A percentile compares a stretch with the other conserved stretches of the same genome.
phyloP scores from a whole-genome alignment of 2,797 vertebrate species.

The Heterohyrax brucei region DNA sequence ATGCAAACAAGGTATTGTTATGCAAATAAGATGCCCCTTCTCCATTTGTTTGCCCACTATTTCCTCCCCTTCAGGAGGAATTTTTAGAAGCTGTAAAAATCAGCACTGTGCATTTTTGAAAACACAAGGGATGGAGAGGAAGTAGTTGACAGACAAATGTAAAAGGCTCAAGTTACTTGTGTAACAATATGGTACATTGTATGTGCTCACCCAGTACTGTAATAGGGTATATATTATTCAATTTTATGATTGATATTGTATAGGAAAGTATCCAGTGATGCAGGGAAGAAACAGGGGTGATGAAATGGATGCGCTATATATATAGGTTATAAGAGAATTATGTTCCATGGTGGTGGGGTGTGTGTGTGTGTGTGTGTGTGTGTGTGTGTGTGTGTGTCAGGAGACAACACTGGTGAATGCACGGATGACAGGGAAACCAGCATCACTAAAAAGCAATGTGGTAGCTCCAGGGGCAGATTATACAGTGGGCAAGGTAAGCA shows the following conservation, averaged over 20 bases:
- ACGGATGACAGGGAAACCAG: not conserved
- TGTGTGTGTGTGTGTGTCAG: not conserved
- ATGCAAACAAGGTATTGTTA: not conserved
- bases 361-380: too few relatives aligned
- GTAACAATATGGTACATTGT: too few relatives aligned
- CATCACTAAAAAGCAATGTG: not conserved
- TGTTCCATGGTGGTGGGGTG: not conserved
- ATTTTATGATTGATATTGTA: not conserved
- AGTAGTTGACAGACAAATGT: too few relatives aligned
- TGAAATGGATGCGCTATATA: not conserved
- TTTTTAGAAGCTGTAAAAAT: too few relatives aligned
- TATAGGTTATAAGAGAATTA: not conserved
- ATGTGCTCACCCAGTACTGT: not conserved
- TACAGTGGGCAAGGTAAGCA: not conserved
- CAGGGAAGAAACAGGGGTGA: not conserved
- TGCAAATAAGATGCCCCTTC: too few relatives aligned
- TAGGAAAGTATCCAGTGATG: not conserved
- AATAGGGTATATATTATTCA: not conserved
- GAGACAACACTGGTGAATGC: not conserved
- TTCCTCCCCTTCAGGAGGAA: too few relatives aligned
- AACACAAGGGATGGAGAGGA: too few relatives aligned
- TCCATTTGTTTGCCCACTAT: too few relatives aligned
- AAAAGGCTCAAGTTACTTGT: too few relatives aligned
- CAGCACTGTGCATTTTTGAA: too few relatives aligned
- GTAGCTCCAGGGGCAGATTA: not conserved